phyloP scores from a whole-genome alignment of 2,797 vertebrate species.

The Setipinna tenuifilis region DNA sequence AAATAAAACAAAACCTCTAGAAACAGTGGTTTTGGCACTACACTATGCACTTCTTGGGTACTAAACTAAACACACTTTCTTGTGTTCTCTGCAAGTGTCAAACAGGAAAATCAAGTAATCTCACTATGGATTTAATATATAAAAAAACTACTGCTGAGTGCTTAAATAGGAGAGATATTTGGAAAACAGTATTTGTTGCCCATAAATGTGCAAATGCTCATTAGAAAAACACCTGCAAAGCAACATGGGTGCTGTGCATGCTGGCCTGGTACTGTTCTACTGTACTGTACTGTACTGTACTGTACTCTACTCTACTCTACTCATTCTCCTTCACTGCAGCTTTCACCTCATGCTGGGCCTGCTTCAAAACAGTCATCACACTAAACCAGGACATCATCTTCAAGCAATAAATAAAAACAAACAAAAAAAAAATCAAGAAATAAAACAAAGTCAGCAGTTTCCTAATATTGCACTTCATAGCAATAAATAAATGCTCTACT shows the following conservation, averaged over 20 bases:
- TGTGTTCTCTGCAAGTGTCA: slow-evolving; percentile 65
- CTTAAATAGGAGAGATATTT: neutral
- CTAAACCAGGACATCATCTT: slow-evolving; percentile 44
- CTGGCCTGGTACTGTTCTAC: too few relatives aligned
- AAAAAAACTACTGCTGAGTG: slow-evolving; percentile 41
- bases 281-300: too few relatives aligned
- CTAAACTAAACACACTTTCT: slow-evolving; percentile 65
- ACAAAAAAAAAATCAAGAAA: slow-evolving; percentile 40
- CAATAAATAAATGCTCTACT: slow-evolving; percentile 67
- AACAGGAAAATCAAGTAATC: slow-evolving; percentile 41
- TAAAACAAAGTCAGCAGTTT: neutral
- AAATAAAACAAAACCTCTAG: slow-evolving; percentile 59
- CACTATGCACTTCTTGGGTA: slow-evolving; percentile 75
- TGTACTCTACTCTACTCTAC: neutral
- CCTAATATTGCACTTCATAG: slow-evolving; percentile 47
- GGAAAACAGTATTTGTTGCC: neutral
- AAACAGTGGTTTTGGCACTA: slow-evolving; percentile 88
- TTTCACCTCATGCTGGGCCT: neutral
- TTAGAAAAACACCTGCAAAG: neutral
- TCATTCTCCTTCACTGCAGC: neutral
- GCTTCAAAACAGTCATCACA: slow-evolving; percentile 40
- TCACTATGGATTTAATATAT: slow-evolving; percentile 30
- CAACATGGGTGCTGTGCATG: neutral
- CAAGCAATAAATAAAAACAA: slow-evolving; percentile 58
- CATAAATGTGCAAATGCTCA: neutral